Evolutionary conservation across 2,888 invertebrate species (phyloP).

Genomic region (Rugalucina vietnamica): DNA sequence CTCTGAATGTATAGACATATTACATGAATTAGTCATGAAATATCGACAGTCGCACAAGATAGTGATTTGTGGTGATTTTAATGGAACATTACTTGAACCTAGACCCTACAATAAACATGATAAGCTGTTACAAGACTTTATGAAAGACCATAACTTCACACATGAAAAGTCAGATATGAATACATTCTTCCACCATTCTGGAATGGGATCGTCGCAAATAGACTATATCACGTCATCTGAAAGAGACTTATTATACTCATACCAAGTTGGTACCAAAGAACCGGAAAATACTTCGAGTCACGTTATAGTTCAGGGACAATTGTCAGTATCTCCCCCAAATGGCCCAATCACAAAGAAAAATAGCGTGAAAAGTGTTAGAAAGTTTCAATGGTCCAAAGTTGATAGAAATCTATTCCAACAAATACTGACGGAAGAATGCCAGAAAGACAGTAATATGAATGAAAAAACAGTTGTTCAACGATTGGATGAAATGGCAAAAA

Average conservation of each 20-base stretch:
- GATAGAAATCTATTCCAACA: background rate
- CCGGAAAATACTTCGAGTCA: background rate
- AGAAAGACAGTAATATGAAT: background rate
- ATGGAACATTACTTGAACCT: background rate
- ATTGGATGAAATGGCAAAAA: background rate
- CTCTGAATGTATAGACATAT: slow-evolving; percentile 1
- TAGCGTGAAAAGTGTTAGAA: background rate
- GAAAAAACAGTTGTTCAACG: background rate
- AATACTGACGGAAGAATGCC: background rate
- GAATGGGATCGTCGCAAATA: background rate
- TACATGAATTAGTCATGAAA: background rate
- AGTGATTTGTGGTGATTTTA: background rate
- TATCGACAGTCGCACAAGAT: background rate
- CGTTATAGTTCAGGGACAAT: background rate
- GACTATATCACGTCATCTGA: background rate
- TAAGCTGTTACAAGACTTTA: background rate
- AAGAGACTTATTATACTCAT: background rate
- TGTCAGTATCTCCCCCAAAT: background rate
- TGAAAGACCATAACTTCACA: background rate
- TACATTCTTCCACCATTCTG: background rate
- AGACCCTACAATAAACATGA: background rate
- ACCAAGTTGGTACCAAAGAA: background rate
- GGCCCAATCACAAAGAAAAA: background rate
- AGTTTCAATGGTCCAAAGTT: background rate
- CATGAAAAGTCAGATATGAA: background rate